phyloP scores from a whole-genome alignment of 2,113 vertebrate genomes.

The Elephantulus edwardii region DNA sequence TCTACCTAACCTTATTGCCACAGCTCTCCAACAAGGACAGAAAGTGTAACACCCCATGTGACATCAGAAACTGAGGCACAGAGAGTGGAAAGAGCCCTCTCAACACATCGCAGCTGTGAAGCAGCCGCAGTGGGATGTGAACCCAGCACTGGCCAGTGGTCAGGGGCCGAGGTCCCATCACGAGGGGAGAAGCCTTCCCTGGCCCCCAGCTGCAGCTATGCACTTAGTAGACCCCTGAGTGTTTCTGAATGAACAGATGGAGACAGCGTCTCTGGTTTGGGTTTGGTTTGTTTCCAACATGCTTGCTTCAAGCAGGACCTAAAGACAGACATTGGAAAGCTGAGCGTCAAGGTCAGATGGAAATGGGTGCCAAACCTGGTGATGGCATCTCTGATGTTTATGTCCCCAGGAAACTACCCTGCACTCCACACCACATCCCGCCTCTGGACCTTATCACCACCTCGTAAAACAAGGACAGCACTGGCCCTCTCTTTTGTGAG shows the following conservation, averaged over 20 bases:
- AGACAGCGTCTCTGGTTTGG: fast-evolving
- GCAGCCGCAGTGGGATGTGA: not conserved
- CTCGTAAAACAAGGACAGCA: fast-evolving
- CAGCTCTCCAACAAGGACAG: not conserved
- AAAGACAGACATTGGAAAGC: not conserved
- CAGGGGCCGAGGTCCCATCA: fast-evolving
- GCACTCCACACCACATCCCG: not conserved
- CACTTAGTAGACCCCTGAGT: fast-evolving
- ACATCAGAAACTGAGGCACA: not conserved
- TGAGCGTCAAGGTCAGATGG: not conserved
- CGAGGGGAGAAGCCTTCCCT: not conserved
- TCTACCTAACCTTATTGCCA: fast-evolving
- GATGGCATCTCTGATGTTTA: fast-evolving
- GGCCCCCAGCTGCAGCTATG: not conserved
- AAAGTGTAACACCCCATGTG: fast-evolving
- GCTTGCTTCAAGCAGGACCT: not conserved
- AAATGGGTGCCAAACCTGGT: not conserved
- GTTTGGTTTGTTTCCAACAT: not conserved
- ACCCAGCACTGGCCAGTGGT: no score
- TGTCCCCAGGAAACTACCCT: fast-evolving
- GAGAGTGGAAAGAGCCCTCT: no score
- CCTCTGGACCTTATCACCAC: not conserved
- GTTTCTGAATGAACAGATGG: not conserved
- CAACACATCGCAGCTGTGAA: fast-evolving
- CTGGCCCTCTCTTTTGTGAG: no score